These are phyloP conservation scores for Drosophila funebris DNA, from an alignment of 1,140 invertebrate genomes.

Conservation along the genomic window DNA sequence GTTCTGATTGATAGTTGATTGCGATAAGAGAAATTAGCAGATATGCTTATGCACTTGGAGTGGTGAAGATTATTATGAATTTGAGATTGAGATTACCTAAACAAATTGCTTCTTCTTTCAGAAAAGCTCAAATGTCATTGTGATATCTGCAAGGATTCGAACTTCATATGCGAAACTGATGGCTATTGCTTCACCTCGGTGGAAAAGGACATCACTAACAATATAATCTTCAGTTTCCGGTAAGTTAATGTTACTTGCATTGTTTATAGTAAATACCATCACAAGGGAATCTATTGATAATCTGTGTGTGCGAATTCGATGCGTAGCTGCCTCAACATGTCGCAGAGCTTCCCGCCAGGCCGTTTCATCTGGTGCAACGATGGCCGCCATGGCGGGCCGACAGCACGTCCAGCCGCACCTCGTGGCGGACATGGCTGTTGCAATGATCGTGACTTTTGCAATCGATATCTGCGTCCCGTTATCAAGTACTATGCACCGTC, in stretches of 20 bases:
- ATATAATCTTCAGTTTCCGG: slow-evolving; percentile 89
- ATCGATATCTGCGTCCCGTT: slow-evolving; percentile 83
- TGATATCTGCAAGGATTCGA: slow-evolving; percentile 90
- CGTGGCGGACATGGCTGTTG: slow-evolving; percentile 84
- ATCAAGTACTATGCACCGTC: slow-evolving; percentile 67
- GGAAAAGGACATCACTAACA: slow-evolving; percentile 86
- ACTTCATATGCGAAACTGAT: slow-evolving; percentile 94
- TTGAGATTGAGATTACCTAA: no score
- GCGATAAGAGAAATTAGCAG: no score
- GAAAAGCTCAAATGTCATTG: slow-evolving; percentile 89
- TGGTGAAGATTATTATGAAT: no score
- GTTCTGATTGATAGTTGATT: no score
- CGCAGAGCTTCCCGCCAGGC: slow-evolving; percentile 89
- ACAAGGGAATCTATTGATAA: neutral
- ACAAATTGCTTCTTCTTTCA: slow-evolving; percentile 52
- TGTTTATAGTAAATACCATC: neutral
- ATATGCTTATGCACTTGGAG: no score
- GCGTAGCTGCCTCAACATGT: slow-evolving; percentile 88
- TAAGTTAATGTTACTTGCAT: slow-evolving; percentile 82
- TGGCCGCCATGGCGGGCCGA: slow-evolving; percentile 81
- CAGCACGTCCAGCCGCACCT: slow-evolving; percentile 67
- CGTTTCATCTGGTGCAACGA: slow-evolving; percentile 87
- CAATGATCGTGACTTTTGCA: slow-evolving; percentile 88
- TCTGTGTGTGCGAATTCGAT: slow-evolving; percentile 32
- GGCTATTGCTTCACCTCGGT: slow-evolving; percentile 94